Percentiles rank a stretch among this genome's conserved stretches.
phyloP scores from a whole-genome alignment of 2,797 vertebrate species.

The Rhinoraja longicauda region DNA sequence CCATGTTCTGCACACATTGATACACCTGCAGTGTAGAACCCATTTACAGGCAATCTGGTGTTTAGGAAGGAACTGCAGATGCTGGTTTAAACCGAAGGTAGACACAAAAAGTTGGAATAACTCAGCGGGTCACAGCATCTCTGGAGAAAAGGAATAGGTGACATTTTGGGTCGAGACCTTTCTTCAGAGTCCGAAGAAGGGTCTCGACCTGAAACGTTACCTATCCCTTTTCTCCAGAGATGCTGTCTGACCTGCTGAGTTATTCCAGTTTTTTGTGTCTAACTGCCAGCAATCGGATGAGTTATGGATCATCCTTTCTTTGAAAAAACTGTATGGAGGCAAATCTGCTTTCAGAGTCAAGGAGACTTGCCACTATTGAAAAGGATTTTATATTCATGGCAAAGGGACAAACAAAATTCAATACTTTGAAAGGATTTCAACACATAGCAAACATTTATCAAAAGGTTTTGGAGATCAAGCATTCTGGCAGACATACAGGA shows the following conservation, averaged over 20 bases:
- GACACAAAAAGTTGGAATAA: too few relatives aligned
- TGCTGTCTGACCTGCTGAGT: too few relatives aligned
- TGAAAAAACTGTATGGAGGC: neutral
- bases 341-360: neutral
- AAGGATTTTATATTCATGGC: neutral
- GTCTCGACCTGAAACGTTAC: too few relatives aligned
- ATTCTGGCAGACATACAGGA: neutral
- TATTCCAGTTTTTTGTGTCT: too few relatives aligned
- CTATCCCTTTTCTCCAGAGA: too few relatives aligned
- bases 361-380: neutral
- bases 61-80: too few relatives aligned
- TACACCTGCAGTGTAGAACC: neutral
- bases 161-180: too few relatives aligned
- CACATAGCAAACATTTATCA: neutral
- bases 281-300: neutral
- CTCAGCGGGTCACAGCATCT: too few relatives aligned
- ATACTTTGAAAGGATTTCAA: neutral
- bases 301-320: neutral
- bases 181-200: too few relatives aligned
- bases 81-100: too few relatives aligned
- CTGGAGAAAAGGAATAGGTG: too few relatives aligned
- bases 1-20: neutral
- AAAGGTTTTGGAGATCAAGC: neutral
- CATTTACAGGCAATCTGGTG: neutral
- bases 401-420: neutral